Evolutionary conservation across 2,797 vertebrate genomes (phyloP), one percentile per base, ranked within the genome.

Genomic region (Aviceda leuphotes): DNA sequence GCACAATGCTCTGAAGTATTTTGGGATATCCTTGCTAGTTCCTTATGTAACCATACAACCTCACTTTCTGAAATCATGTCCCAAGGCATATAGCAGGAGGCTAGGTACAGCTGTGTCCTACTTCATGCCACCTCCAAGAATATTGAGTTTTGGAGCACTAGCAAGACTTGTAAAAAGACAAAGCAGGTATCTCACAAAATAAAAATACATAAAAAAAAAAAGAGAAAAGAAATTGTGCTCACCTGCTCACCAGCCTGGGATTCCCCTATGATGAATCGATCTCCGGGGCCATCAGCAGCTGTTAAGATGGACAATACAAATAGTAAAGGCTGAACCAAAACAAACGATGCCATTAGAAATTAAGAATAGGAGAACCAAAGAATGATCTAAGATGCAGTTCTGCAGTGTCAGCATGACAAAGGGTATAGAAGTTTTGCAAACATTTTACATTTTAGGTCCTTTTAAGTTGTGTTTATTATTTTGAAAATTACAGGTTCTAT

Each of bases 201-300:
- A 78, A 96, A 84, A 77, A 83, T 15, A 33, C 6, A n/a, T 66
- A 12, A 65, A 83, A 25, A 39, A 41, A 74, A 15, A 72, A 12
- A 72, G 3, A 37, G 25, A 56, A 89, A 88, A 73, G 30, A 85
- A 80, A 90, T 20, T 90, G 33, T 52, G 73, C 98, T 98, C 93
- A 99, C 99, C 99, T 99, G 99, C 89, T 99, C 99, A 96, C 99
- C 99, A 87, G 99, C 99, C 98, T 99, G 99, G 71, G 99, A 99
- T 96, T 99, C 99, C 88, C 99, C 99, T 97, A 99, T 99, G 98
- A 99, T 99, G 98, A 99, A 99, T 88, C 99, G 98, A 98, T 99
- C 99, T 97, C 99, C 99, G 49, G 99, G 99, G 77, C 99, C 99
- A 91, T 99, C 99, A 87, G 99, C 99, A 98, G 99, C 99, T 99